phyloP scores from a whole-genome alignment of 2,888 invertebrate species.

The Philereme vetulata region DNA sequence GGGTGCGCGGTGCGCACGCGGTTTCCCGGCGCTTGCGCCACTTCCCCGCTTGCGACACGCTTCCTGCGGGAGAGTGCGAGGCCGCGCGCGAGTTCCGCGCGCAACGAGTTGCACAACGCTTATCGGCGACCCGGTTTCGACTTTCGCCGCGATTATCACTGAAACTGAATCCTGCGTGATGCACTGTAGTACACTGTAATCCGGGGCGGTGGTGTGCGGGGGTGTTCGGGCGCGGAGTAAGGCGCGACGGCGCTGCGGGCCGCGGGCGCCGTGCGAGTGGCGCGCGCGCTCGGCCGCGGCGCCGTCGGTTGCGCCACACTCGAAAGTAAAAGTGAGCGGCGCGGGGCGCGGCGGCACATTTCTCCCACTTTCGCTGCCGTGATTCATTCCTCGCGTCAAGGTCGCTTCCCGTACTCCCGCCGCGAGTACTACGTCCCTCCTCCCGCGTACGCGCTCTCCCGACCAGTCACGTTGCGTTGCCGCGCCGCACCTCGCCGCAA shows the following conservation, averaged over 20 bases:
- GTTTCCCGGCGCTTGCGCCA: constrained; percentile 80
- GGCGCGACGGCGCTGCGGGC: constrained; percentile 82
- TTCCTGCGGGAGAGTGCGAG: constrained; percentile 82
- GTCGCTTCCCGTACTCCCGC: constrained; percentile 77
- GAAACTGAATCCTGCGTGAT: constrained; percentile 73
- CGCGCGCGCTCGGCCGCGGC: constrained; percentile 72
- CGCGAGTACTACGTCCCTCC: constrained; percentile 39
- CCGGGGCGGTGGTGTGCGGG: constrained; percentile 60
- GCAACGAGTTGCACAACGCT: constrained; percentile 74
- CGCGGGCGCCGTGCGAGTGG: constrained; percentile 83
- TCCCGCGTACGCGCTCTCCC: constrained; percentile 33
- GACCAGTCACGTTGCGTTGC: constrained; percentile 36
- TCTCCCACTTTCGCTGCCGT: constrained; percentile 83
- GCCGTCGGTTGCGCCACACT: constrained; percentile 80
- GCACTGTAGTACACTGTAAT: constrained; percentile 81
- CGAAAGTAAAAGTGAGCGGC: constrained; percentile 83
- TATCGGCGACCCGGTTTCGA: constrained; percentile 74
- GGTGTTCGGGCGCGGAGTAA: constrained; percentile 54
- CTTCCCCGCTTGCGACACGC: constrained; percentile 80
- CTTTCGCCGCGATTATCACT: constrained; percentile 73
- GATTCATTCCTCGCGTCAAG: constrained; percentile 76
- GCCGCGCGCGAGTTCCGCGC: constrained; percentile 76
- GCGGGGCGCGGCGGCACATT: constrained; percentile 78
- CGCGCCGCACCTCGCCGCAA: constrained; percentile 24
- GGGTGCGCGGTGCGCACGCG: constrained; percentile 66